Base-by-base conservation (phyloP, 2,797 vertebrate genomes). In the Syngnathus acus region DNA sequence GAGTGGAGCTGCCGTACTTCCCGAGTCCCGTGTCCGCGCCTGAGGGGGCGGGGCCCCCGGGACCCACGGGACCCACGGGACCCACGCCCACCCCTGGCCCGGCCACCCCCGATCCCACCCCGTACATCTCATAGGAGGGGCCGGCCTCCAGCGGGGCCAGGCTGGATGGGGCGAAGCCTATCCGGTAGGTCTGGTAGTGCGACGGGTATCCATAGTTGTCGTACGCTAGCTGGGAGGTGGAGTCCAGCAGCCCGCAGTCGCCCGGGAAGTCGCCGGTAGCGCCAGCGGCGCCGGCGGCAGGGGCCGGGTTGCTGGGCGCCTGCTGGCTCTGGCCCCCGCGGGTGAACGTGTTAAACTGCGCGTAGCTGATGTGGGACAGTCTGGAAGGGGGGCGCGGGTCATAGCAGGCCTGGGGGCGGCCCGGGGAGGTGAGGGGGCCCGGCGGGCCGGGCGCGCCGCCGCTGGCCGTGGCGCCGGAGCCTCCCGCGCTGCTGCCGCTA, bases 351-450 rank as follows among this genome's bases (percentile, higher is more conserved):
- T 89, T 97, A 85, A 97, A 95, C 82, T 98, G 95, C 69, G 94
- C 95, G 1, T 98, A 98, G 62, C 95, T 97, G 86, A 93, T 92
- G 78, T 98, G 95, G n/a, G 95, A 97, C 1, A 98, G 89, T 66
- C 95, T 94, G 11, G 96, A 97, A 0, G 95, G 93, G 0, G 96
- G 95, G 0, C 95, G 91, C 0, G 92, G 85, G 53, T 97, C 95
- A 10, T 94, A 97, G 69, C 94, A 95, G 68, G 90, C 86, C 38
- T 89, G 88, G 0, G 90, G 86, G 6, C 90, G 89, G 1, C 95
- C 93, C 0, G 95, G 95, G 0, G 95, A 92, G 0, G 94, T 93
- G 1, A 94, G 92, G 1, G 91, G 77, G 0, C 94, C 94, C 0
- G 93, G 93, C 16, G 93, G 93, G 10, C 81, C 87, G 0, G 91